These are phyloP conservation scores for Diabrotica undecimpunctata DNA, from an alignment of 1,140 invertebrate genomes.

Conservation along the genomic window DNA sequence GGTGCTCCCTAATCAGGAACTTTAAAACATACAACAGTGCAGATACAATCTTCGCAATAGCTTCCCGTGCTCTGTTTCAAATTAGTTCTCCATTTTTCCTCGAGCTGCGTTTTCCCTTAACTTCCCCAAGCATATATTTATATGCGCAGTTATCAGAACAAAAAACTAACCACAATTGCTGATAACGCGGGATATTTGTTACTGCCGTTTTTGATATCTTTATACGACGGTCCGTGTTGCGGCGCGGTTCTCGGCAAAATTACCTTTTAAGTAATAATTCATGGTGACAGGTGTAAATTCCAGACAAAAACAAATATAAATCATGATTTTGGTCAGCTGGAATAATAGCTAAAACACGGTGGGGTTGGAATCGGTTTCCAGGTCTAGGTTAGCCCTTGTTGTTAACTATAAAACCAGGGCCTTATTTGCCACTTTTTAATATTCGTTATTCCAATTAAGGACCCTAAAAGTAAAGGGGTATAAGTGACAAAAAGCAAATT, in stretches of 20 bases:
- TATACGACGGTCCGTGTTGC: not conserved
- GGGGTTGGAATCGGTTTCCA: conserved; percentile 1
- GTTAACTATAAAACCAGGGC: not conserved
- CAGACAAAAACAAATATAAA: conserved; percentile 18
- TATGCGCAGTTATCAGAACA: too few relatives aligned
- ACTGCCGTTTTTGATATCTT: not conserved
- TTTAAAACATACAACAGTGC: too few relatives aligned
- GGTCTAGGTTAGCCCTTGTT: not conserved
- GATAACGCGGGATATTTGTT: not conserved
- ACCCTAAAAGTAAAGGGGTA: too few relatives aligned
- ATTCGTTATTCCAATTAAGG: too few relatives aligned
- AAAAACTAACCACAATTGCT: too few relatives aligned
- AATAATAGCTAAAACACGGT: conserved; percentile 6
- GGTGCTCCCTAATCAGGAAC: too few relatives aligned
- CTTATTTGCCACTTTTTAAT: not conserved
- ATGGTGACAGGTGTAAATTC: conserved; percentile 14
- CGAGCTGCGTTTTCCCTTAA: too few relatives aligned
- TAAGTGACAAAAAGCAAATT: too few relatives aligned
- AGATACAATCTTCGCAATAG: too few relatives aligned
- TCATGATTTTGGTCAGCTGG: conserved; percentile 17
- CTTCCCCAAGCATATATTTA: too few relatives aligned
- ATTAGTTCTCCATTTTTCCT: too few relatives aligned
- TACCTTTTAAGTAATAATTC: conserved; percentile 5
- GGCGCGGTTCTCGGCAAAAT: not conserved
- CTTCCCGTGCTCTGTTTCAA: too few relatives aligned